Conservation (phyloP, 2,113 vertebrate genomes). For the Myrmecobius fasciatus region DNA sequence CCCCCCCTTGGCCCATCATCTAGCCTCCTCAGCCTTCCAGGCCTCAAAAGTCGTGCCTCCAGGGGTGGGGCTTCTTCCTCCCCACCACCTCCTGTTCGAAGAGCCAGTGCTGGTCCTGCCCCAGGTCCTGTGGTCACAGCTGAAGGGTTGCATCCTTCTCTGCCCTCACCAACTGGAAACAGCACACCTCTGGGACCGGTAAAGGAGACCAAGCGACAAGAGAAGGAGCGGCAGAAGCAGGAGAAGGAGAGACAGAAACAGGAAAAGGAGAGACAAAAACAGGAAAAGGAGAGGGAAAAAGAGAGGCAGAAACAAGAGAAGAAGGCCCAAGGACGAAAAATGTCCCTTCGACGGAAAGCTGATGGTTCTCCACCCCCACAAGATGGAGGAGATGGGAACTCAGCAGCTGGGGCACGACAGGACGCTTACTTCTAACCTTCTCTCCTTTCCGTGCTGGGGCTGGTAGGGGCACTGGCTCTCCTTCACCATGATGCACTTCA, state of each 20-base stretch:
- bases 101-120: conserved; percentile 71
- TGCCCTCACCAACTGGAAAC: conserved; percentile 92
- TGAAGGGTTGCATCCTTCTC: conserved; percentile 86
- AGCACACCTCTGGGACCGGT: conserved; percentile 84
- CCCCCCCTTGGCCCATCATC: conserved; percentile 89
- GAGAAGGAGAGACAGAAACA: conserved; percentile 79
- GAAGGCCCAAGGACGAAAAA: conserved; percentile 83
- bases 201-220: conserved; percentile 70
- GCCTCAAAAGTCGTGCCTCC: conserved; percentile 84
- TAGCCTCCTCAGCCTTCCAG: conserved; percentile 91
- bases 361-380: conserved; percentile 61
- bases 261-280: conserved; percentile 79
- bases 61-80: conserved; percentile 59
- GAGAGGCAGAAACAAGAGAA: conserved; percentile 85
- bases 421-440: conserved; percentile 81
- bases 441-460: conserved; percentile 48
- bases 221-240: conserved; percentile 76
- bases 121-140: conserved; percentile 83
- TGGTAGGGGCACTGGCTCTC: background rate
- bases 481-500: conserved; percentile 44
- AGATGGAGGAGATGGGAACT: conserved; percentile 68
- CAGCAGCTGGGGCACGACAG: conserved; percentile 71
- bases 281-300: conserved; percentile 79
- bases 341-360: conserved; percentile 74
- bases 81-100: conserved; percentile 66